Percentiles rank a stretch among this genome's conserved stretches.
Conservation (phyloP, 1,140 invertebrate genomes). For the Oreohelix idahoensis region DNA sequence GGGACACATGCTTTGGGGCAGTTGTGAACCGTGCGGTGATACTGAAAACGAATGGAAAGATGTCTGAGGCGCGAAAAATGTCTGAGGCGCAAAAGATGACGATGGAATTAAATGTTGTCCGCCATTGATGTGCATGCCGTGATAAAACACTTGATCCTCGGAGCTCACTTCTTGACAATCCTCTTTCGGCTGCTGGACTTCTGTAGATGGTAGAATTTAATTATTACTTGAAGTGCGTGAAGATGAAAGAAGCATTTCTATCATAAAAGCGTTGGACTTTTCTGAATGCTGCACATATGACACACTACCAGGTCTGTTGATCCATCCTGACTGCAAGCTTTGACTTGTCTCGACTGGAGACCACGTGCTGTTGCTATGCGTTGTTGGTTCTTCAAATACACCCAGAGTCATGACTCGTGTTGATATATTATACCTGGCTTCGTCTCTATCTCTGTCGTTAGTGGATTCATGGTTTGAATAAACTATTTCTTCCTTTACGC, state of each 20-base stretch:
- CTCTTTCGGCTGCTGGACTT: not conserved
- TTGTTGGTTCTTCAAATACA: too few species aligned
- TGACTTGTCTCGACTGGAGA: too few species aligned
- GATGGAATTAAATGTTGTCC: not conserved
- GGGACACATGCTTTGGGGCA: not conserved
- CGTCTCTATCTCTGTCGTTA: too few species aligned
- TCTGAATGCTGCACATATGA: not conserved
- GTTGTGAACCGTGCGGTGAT: not conserved
- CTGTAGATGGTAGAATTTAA: not conserved
- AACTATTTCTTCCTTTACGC: too few species aligned
- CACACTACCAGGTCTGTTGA: not conserved
- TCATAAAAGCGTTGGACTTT: not conserved
- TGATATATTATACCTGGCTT: too few species aligned
- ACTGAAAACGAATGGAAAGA: not conserved
- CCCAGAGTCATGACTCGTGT: too few species aligned
- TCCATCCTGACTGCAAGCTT: too few species aligned
- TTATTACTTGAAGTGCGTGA: too few species aligned
- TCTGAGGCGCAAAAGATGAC: not conserved
- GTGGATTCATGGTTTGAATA: too few species aligned
- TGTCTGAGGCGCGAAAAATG: not conserved
- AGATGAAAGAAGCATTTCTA: too few species aligned
- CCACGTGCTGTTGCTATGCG: too few species aligned
- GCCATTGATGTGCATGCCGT: not conserved
- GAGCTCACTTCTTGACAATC: not conserved
- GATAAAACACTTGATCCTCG: not conserved